Percentiles rank a stretch among this genome's conserved stretches.
These are phyloP conservation scores for Metallyticus violacea DNA, from an alignment of 2,888 invertebrate species.

Conservation along the genomic window DNA sequence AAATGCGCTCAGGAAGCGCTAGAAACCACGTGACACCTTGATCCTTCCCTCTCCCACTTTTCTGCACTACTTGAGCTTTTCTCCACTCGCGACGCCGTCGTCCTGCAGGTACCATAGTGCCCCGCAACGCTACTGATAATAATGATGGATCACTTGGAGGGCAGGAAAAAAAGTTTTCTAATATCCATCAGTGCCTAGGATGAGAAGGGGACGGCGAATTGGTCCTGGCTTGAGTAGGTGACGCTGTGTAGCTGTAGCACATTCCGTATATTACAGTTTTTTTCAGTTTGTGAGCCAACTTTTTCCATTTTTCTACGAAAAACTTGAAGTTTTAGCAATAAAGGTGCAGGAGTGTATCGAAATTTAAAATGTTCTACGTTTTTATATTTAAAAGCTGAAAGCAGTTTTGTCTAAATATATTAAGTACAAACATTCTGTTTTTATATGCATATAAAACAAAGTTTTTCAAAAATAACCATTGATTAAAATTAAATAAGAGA, in stretches of 20 bases:
- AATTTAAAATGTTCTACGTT: too few species aligned
- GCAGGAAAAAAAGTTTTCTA: conserved; percentile 30
- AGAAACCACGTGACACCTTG: neutral
- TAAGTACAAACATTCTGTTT: too few species aligned
- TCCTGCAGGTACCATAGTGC: neutral
- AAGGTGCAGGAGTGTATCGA: too few species aligned
- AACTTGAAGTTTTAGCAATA: too few species aligned
- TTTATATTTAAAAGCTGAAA: too few species aligned
- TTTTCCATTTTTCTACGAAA: too few species aligned
- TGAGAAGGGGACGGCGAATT: neutral
- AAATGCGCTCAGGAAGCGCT: neutral
- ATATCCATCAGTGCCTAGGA: conserved; percentile 29
- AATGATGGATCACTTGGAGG: conserved; percentile 33
- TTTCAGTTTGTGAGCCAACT: neutral
- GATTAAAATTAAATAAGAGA: too few species aligned
- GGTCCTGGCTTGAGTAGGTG: neutral
- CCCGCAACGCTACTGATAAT: conserved; percentile 29
- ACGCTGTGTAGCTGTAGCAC: too few species aligned
- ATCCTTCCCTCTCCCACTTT: neutral
- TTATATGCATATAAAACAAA: too few species aligned
- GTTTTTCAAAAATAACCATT: too few species aligned
- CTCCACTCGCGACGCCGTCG: neutral
- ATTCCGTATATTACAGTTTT: neutral
- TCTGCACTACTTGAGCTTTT: neutral
- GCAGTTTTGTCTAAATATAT: too few species aligned